Base-by-base conservation (phyloP, 2,797 vertebrate species). In the Micrastur ruficollis region DNA sequence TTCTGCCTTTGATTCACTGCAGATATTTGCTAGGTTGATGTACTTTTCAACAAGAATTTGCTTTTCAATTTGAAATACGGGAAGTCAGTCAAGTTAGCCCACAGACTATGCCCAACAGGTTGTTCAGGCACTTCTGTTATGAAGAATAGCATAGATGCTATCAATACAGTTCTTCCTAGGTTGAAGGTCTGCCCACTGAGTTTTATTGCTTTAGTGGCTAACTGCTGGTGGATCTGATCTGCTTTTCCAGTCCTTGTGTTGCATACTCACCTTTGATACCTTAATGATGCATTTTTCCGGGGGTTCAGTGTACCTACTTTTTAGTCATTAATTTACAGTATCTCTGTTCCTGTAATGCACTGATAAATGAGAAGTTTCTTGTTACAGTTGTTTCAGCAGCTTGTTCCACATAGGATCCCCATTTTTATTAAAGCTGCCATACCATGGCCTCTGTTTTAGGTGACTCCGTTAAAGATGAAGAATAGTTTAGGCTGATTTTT, bases 141-240 rank as follows among this genome's bases (percentile, higher is more conserved):
- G 23, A 85, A 49, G 38, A 72, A 29, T 9, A 59, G 14, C 18
- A 34, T 4, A 47, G 62, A 29, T 49, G 7, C n/a, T 80, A 2
- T 56, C 32, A n/a, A 21, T 58, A 26, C 11, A 42, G 2, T 53
- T 66, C 5, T 85, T 78, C 44, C 25, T 9, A 53, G 19, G 26
- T 27, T 40, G 19, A 74, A 91, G 42, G 46, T 78, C 27, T 78
- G 40, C 14, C 31, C 49, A n/a, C 27, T 91, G 27, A 53, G 9
- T 80, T 88, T 86, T 86, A 76, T 44, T 84, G 34, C 11, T 89
- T 68, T 68, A 42, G 49, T 83, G 55, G 42, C 62, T 72, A 52
- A 63, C 31, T 74, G 8, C 55, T 49, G 8, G n/a, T 86, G 29
- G 4, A n/a, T 53, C 22, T 95, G 36, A 55, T 86, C 29, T 75